Base-by-base conservation (phyloP, 2,113 vertebrate species). In the Pangasianodon gigas region DNA sequence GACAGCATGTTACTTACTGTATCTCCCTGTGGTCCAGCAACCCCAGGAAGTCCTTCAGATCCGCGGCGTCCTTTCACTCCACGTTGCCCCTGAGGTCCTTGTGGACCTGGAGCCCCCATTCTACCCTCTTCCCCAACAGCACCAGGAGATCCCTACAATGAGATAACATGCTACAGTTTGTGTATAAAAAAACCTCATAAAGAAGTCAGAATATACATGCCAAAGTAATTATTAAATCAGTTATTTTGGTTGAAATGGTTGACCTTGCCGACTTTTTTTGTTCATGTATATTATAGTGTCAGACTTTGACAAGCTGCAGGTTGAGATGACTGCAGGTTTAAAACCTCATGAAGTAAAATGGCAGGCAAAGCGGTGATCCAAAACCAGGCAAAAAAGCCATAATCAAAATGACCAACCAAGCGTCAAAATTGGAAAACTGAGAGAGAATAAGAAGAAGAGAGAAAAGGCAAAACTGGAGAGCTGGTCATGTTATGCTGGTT, bases 21-120 rank as follows among this genome's bases (percentile, higher is more conserved):
- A 18, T 88, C 85, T 83, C 92, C 92, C 69, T 29, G 21, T 7
- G 3, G 58, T 18, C 92, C 92, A 71, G 52, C 7, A 5, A 6
- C 56, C 2, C 92, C 90, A 69, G 65, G 87, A 19, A 56, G 58
- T 87, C 92, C 92, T 62, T 90, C 84, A 19, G 26, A 13, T 52
- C 92, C 92, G 24, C 88, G 82, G 2, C 19, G 75, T 88, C 92
- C 92, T 54, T 92, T 92, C 21, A 54, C 93, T 69, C 97, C 96
- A 56, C 91, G 91, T 89, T 94, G 90, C 74, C 96, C 96, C 79
- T 29, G 89, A 29, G 90, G 91, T 41, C 96, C 96, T 91, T 94
- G 95, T 0, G 93, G 74, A 21, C 92, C 82, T 46, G 5, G 10
- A 62, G 24, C 1, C 19, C 82, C 82, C 37, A 16, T 26, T 84